These are phyloP conservation scores for Spodoptera exigua DNA, from an alignment of 2,888 invertebrate genomes.

Conservation along the genomic window DNA sequence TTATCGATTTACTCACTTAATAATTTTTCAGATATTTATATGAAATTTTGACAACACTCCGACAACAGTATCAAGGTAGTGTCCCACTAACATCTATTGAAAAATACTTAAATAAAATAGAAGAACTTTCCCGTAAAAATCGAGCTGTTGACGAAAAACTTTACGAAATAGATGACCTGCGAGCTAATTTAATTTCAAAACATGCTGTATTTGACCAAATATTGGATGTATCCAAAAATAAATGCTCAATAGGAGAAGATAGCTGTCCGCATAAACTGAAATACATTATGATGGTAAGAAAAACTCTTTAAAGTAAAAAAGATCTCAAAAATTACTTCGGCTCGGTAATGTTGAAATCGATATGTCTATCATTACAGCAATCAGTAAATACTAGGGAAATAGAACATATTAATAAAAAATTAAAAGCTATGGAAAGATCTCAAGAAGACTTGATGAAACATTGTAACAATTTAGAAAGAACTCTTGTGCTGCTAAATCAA, in stretches of 20 bases:
- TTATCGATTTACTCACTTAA: neutral
- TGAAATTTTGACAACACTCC: conserved; percentile 76
- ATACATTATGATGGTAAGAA: conserved; percentile 71
- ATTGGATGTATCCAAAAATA: conserved; percentile 72
- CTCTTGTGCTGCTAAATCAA: conserved; percentile 76
- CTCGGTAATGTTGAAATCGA: too few species aligned
- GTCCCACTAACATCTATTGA: conserved; percentile 78
- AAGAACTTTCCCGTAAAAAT: conserved; percentile 74
- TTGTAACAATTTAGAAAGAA: conserved; percentile 77
- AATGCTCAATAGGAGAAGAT: conserved; percentile 74
- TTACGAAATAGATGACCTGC: conserved; percentile 79
- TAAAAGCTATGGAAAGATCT: conserved; percentile 70
- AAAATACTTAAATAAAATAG: conserved; percentile 74
- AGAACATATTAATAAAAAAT: conserved; percentile 73
- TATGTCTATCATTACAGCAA: conserved; percentile 66
- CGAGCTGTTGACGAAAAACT: conserved; percentile 73
- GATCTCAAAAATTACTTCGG: neutral
- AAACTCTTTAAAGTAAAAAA: neutral
- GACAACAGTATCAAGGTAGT: conserved; percentile 83
- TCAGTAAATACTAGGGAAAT: conserved; percentile 72
- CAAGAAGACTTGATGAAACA: conserved; percentile 70
- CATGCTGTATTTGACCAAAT: conserved; percentile 81
- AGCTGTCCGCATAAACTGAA: conserved; percentile 78
- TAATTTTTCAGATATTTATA: conserved; percentile 75
- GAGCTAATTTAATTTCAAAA: conserved; percentile 75